These are phyloP conservation scores for Leptoteleia sp. DNA, from an alignment of 1,140 invertebrate genomes.

Conservation along the genomic window DNA sequence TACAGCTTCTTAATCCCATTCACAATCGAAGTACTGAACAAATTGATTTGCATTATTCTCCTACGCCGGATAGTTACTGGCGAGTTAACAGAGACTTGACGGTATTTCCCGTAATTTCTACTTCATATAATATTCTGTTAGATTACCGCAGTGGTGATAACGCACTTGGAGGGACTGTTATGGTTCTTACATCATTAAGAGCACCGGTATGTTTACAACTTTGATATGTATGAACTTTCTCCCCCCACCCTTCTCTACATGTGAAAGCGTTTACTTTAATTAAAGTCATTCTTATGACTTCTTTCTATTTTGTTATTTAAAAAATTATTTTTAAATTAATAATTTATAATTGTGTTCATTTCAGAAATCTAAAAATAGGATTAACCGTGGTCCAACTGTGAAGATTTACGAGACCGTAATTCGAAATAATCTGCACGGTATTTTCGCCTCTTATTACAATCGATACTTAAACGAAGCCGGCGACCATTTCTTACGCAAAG, in stretches of 20 bases:
- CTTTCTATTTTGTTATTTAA: not conserved
- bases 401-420: constrained; percentile 87
- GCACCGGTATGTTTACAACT: constrained; percentile 81
- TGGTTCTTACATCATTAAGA: constrained; percentile 89
- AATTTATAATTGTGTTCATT: no score
- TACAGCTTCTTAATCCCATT: constrained; percentile 93
- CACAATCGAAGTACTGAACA: constrained; percentile 92
- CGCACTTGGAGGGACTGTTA: constrained; percentile 89
- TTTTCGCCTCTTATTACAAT: constrained; percentile 94
- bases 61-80: constrained; percentile 86
- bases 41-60: constrained; percentile 88
- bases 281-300: no score
- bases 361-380: constrained; percentile 86
- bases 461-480: constrained; percentile 90
- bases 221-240: constrained; percentile 33
- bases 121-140: constrained; percentile 90
- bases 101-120: constrained; percentile 93
- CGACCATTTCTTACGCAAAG: constrained; percentile 91
- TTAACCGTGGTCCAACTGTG: constrained; percentile 88
- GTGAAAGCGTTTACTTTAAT: constrained; percentile 25
- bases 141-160: constrained; percentile 90
- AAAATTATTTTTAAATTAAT: not conserved
- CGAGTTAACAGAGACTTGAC: constrained; percentile 89
- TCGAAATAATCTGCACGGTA: constrained; percentile 89
- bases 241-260: no score